Evolutionary conservation across 2,113 vertebrate genomes (phyloP), one percentile per base, ranked within the genome.

Genomic region (Orthonyx spaldingii): DNA sequence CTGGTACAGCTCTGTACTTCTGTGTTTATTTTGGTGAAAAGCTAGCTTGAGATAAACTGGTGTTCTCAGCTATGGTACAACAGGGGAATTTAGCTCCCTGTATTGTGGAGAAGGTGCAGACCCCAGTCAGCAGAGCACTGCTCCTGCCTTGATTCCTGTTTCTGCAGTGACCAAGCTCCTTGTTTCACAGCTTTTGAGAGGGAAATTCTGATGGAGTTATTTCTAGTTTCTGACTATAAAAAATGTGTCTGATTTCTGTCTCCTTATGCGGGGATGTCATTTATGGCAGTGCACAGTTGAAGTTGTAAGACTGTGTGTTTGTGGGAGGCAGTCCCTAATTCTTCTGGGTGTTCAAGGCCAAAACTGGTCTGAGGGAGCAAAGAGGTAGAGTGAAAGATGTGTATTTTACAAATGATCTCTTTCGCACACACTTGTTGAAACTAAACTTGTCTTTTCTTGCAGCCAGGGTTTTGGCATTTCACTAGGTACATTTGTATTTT

Each of bases 191-290:
- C 32, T 84, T 56, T 11, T 60, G 59, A 27, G 32, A 61, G n/a
- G 27, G 30, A 49, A 57, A 44, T 71, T 63, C n/a, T 3, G 3
- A 15, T 28, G 22, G 10, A 32, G 21, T 41, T 37, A 9, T 41
- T 89, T 87, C 41, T 90, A 3, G 65, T 88, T 84, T 95, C n/a
- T 84, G 46, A 44, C 28, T 89, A 2, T 13, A 26, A 61, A 42
- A 78, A 11, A 10, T 11, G 9, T 80, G 9, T 33, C 22, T 27
- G 19, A 49, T 65, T 80, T 89, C 32, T 68, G 11, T 80, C 46
- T 77, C 9, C 17, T 47, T 83, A 11, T 24, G 18, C 0, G 0
- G 5, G 10, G 13, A 18, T 91, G 22, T 66, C 0, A 28, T 61
- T 75, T 69, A 41, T 64, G 15, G 28, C 15, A 56, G 14, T 6